Evolutionary conservation across 2,797 vertebrate species (phyloP).

Genomic region (Cuculus canorus): DNA sequence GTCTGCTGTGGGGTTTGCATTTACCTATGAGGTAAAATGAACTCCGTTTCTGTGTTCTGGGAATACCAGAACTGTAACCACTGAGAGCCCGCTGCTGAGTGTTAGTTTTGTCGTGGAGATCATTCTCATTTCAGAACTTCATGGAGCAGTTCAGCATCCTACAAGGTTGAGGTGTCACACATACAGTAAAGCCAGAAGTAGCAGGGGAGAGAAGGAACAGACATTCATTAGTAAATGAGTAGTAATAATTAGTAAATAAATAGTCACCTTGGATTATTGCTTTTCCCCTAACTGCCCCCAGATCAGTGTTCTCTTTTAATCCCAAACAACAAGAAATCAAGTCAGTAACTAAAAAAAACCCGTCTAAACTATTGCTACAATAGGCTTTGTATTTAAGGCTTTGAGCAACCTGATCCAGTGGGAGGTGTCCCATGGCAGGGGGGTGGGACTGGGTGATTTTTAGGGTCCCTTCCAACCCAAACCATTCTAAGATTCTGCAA

Average conservation of each 20-base stretch:
- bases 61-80: neutral
- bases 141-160: neutral
- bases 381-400: no score
- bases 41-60: neutral
- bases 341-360: neutral
- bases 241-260: neutral
- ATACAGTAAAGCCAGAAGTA: neutral
- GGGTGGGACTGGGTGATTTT: no score
- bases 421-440: no score
- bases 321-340: neutral
- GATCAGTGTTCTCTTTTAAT: neutral
- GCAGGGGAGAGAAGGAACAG: neutral
- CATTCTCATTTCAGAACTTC: neutral
- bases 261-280: neutral
- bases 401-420: no score
- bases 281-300: neutral
- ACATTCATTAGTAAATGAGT: no score
- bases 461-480: no score
- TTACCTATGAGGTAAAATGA: neutral
- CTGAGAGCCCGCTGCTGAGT: neutral
- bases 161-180: neutral
- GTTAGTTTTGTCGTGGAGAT: neutral
- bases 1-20: neutral
- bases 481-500: neutral
- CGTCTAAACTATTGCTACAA: neutral